A percentile compares a stretch with the other conserved stretches of the same genome.
Conservation (phyloP, 2,797 vertebrate species). For the Sebastes flavidus region DNA sequence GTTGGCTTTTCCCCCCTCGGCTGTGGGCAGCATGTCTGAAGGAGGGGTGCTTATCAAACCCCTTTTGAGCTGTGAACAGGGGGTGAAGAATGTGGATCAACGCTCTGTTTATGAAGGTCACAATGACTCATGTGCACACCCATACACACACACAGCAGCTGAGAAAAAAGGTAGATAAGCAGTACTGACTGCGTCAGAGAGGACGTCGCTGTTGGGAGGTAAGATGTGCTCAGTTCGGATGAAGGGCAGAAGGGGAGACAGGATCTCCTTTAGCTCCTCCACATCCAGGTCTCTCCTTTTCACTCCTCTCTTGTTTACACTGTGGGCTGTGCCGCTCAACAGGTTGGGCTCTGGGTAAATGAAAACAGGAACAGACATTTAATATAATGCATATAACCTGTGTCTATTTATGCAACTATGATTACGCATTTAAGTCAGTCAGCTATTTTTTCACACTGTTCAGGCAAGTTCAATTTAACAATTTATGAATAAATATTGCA, state of each 20-base stretch:
- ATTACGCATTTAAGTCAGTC: constrained; percentile 15
- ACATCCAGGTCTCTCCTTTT: constrained; percentile 96
- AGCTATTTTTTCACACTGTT: constrained; percentile 14
- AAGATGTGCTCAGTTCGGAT: constrained; percentile 96
- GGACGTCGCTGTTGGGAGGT: constrained; percentile 91
- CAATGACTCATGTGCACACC: constrained; percentile 2
- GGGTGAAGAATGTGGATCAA: constrained; percentile 33
- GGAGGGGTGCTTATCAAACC: constrained; percentile 98
- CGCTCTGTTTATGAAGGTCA: constrained; percentile 32
- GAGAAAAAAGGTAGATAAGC: not conserved
- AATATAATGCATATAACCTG: constrained; percentile 4
- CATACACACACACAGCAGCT: not conserved
- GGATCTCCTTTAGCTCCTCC: constrained; percentile 95
- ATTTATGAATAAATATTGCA: constrained; percentile 19
- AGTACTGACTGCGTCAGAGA: constrained; percentile 73
- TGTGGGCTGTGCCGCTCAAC: constrained; percentile 97
- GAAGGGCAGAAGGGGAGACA: constrained; percentile 92
- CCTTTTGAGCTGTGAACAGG: constrained; percentile 90
- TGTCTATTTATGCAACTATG: constrained; percentile 5
- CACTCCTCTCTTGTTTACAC: constrained; percentile 97
- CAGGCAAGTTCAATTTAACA: constrained; percentile 1
- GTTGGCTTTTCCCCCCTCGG: constrained; percentile 96
- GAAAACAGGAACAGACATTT: constrained; percentile 32
- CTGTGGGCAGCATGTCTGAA: constrained; percentile 96
- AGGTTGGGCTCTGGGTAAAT: constrained; percentile 92